These are phyloP conservation scores for Archegozetes longisetosus DNA, from an alignment of 1,140 invertebrate genomes.

Conservation along the genomic window DNA sequence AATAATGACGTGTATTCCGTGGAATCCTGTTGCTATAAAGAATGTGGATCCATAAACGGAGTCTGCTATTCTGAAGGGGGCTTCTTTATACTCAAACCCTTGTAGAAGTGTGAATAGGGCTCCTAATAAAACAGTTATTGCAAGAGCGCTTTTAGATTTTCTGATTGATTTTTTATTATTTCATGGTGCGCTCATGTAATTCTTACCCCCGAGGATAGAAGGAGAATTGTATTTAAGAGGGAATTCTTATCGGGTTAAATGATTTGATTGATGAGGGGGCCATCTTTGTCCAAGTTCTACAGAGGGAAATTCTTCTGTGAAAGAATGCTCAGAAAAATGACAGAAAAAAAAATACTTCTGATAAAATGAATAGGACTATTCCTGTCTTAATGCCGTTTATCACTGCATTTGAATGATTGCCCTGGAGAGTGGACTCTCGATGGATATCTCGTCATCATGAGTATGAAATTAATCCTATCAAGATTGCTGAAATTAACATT, in stretches of 20 bases:
- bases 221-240: constrained; percentile 42
- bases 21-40: constrained; percentile 52
- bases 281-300: constrained; percentile 42
- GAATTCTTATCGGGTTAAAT: constrained; percentile 46
- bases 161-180: constrained; percentile 36
- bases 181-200: constrained; percentile 40
- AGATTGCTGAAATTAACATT: constrained; percentile 31
- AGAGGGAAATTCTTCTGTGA: constrained; percentile 39
- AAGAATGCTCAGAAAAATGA: constrained; percentile 47
- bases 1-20: constrained; percentile 52
- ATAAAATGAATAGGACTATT: constrained; percentile 46
- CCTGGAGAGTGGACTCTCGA: constrained; percentile 34
- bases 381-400: constrained; percentile 36
- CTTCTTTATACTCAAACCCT: constrained; percentile 29
- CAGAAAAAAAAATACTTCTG: constrained; percentile 43
- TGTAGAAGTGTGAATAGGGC: constrained; percentile 35
- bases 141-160: constrained; percentile 28
- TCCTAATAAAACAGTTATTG: constrained; percentile 37
- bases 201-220: constrained; percentile 38
- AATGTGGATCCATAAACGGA: constrained; percentile 46
- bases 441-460: constrained; percentile 44
- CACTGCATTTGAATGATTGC: constrained; percentile 27
- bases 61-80: constrained; percentile 39
- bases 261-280: constrained; percentile 37
- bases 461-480: constrained; percentile 32